Conservation (phyloP, 2,797 vertebrate species). For the Pangasius macronema region DNA sequence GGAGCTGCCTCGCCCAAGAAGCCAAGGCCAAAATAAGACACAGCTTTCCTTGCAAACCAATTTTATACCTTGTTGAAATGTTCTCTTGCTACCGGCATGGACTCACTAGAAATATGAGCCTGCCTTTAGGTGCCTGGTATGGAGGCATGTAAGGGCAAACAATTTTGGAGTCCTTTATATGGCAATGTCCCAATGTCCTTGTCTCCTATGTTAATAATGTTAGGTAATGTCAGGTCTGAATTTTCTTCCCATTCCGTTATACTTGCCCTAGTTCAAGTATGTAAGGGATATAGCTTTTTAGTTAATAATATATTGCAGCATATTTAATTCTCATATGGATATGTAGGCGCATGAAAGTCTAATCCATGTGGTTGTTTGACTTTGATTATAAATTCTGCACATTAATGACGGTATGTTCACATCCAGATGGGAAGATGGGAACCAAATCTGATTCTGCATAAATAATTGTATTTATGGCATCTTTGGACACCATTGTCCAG, state of each 20-base stretch:
- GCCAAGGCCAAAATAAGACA: constrained; percentile 40
- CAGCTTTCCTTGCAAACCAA: constrained; percentile 28
- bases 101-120: constrained; percentile 24
- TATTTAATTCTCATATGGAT: background rate
- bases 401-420: background rate
- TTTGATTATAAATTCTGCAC: background rate
- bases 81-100: constrained; percentile 7
- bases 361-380: background rate
- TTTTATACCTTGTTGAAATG: constrained; percentile 36
- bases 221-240: background rate
- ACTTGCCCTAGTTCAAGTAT: background rate
- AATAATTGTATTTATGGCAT: background rate
- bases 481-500: background rate
- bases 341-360: background rate
- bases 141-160: constrained; percentile 21
- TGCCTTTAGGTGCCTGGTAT: constrained; percentile 9
- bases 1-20: constrained; percentile 11
- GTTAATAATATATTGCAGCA: background rate
- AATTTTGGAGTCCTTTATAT: constrained; percentile 22
- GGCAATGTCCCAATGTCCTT: constrained; percentile 11
- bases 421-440: background rate
- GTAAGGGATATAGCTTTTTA: background rate
- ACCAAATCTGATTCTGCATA: background rate
- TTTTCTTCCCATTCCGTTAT: background rate
- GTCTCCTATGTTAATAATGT: background rate